These are phyloP conservation scores for Brachyhypopomus occidentalis DNA, from an alignment of 2,113 vertebrate species.

Conservation along the genomic window DNA sequence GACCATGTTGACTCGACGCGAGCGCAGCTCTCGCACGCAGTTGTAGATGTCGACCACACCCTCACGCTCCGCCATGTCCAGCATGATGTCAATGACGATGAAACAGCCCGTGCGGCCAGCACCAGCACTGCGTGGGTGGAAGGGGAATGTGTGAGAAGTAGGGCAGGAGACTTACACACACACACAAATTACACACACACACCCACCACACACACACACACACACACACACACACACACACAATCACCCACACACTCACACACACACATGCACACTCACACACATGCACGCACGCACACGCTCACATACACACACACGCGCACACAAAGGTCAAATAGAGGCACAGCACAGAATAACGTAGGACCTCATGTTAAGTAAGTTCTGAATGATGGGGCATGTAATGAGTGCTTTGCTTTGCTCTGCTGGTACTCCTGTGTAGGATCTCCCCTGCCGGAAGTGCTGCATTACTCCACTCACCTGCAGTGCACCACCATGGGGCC, in stretches of 20 bases:
- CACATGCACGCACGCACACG: not conserved
- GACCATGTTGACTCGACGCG: slow-evolving; percentile 95
- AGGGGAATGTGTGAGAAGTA: slow-evolving; percentile 5
- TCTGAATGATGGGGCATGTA: not conserved
- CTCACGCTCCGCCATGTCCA: slow-evolving; percentile 97
- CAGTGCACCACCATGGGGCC: slow-evolving; percentile 91
- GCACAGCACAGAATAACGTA: not conserved
- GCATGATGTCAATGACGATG: slow-evolving; percentile 98
- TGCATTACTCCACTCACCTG: slow-evolving; percentile 70
- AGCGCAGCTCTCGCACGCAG: slow-evolving; percentile 92
- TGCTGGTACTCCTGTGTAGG: no score
- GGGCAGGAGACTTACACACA: slow-evolving; percentile 7
- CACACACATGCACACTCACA: not conserved
- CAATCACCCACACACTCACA: not conserved
- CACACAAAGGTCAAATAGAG: slow-evolving; percentile 9
- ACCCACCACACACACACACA: not conserved
- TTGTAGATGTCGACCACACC: slow-evolving; percentile 98
- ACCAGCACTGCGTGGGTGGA: slow-evolving; percentile 78
- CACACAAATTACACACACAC: not conserved
- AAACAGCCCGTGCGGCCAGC: slow-evolving; percentile 96
- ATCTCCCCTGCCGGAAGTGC: not conserved
- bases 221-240: not conserved
- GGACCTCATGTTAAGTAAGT: not conserved
- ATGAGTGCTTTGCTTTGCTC: no score
- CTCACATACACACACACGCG: not conserved